Evolutionary conservation across 2,113 vertebrate species (phyloP).

Genomic region (Columba janthina): DNA sequence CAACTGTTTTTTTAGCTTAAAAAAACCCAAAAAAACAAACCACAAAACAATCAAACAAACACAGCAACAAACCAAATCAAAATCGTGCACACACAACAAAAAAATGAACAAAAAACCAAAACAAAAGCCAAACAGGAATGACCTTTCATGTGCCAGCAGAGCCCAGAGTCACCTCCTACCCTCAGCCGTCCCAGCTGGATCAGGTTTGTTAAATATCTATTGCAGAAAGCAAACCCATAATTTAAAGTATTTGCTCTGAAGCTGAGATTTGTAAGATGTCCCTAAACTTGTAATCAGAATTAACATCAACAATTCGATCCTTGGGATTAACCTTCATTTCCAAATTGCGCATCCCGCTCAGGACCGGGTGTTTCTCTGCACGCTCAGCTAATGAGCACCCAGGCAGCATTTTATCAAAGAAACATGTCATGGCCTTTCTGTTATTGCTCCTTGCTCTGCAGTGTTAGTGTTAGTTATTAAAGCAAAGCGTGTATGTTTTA

Average conservation of each 20-base stretch:
- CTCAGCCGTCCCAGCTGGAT: too few relatives aligned
- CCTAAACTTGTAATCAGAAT: neutral
- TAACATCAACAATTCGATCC: neutral
- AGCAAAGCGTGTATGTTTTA: constrained; percentile 24
- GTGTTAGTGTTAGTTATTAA: constrained; percentile 65
- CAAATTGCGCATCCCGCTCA: rapidly evolving
- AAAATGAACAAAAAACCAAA: too few relatives aligned
- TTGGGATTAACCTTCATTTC: neutral
- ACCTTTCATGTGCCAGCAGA: neutral
- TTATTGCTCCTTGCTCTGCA: constrained; percentile 66
- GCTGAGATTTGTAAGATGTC: neutral
- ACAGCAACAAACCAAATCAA: neutral
- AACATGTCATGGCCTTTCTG: constrained; percentile 59
- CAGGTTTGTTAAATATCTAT: neutral
- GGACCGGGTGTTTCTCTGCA: neutral
- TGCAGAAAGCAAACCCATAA: neutral
- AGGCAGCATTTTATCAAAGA: constrained; percentile 70
- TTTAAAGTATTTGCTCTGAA: neutral
- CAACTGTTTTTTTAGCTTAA: neutral
- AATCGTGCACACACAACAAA: too few relatives aligned
- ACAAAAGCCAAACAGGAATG: neutral
- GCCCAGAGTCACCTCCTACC: neutral
- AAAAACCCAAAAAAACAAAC: neutral
- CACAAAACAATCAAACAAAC: too few relatives aligned
- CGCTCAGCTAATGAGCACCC: constrained; percentile 50